Conservation (phyloP, 2,888 invertebrate species). For the Hoplodrina ambigua region DNA sequence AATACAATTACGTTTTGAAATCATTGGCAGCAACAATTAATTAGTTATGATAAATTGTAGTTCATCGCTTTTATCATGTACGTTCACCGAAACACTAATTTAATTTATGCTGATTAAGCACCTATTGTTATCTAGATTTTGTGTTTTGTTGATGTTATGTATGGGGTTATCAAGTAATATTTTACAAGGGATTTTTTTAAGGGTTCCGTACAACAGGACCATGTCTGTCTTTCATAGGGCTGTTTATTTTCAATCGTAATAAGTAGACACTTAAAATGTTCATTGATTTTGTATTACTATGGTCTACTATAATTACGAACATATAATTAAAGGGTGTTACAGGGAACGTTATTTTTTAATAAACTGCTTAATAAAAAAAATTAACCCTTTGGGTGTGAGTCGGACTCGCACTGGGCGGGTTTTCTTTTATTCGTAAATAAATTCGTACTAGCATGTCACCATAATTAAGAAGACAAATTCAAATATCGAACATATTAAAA, state of each 20-base stretch:
- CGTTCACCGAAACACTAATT: slow-evolving; percentile 20
- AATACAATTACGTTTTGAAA: slow-evolving; percentile 45
- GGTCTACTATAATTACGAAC: too few relatives aligned
- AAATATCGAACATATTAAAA: slow-evolving; percentile 14
- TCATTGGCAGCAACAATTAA: slow-evolving; percentile 45
- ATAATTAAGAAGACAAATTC: slow-evolving; percentile 14
- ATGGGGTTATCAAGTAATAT: not conserved
- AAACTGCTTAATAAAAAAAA: too few relatives aligned
- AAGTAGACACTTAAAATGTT: too few relatives aligned
- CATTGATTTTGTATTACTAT: too few relatives aligned
- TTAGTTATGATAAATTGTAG: slow-evolving; percentile 46
- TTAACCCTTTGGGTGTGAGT: too few relatives aligned
- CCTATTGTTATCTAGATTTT: slow-evolving; percentile 35
- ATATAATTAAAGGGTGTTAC: too few relatives aligned
- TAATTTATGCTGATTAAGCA: slow-evolving; percentile 34
- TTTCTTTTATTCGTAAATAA: not conserved
- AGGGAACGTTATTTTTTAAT: too few relatives aligned
- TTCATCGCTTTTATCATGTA: slow-evolving; percentile 25
- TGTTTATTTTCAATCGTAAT: too few relatives aligned
- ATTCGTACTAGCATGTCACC: too few relatives aligned
- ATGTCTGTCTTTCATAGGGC: too few relatives aligned
- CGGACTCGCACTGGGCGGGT: too few relatives aligned
- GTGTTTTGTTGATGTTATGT: not conserved
- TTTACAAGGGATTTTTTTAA: not conserved
- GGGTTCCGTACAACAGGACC: too few relatives aligned